Percentiles rank a stretch among this genome's conserved stretches.
These are phyloP conservation scores for Aphodius granarius DNA, from an alignment of 2,888 invertebrate genomes.

Conservation along the genomic window DNA sequence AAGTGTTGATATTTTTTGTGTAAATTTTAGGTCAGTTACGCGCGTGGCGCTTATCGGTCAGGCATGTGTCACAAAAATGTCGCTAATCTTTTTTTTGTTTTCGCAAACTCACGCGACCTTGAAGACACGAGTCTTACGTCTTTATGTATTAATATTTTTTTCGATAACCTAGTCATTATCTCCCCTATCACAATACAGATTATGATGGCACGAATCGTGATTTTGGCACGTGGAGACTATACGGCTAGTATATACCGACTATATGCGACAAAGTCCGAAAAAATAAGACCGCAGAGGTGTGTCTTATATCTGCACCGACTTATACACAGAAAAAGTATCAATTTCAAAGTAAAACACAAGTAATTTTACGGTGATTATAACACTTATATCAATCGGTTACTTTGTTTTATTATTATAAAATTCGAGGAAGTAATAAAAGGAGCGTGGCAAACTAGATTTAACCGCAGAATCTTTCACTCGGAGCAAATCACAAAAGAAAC, in stretches of 20 bases:
- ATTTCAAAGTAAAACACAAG: neutral
- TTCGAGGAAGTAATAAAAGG: neutral
- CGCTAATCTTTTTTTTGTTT: neutral
- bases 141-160: neutral
- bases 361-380: neutral
- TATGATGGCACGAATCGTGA: neutral
- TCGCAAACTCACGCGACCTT: neutral
- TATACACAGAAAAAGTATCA: neutral
- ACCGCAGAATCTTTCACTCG: neutral
- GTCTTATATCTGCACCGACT: too few species aligned
- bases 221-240: neutral
- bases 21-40: neutral
- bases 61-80: neutral
- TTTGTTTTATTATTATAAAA: too few species aligned
- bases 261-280: neutral
- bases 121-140: neutral
- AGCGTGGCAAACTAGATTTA: neutral
- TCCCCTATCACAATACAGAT: neutral
- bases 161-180: neutral
- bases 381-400: neutral
- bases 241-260: too few species aligned
- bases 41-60: neutral
- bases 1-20: neutral
- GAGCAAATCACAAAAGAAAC: too few species aligned
- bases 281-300: too few species aligned